Conservation (phyloP, 2,888 invertebrate species). For the Portevinia maculata region DNA sequence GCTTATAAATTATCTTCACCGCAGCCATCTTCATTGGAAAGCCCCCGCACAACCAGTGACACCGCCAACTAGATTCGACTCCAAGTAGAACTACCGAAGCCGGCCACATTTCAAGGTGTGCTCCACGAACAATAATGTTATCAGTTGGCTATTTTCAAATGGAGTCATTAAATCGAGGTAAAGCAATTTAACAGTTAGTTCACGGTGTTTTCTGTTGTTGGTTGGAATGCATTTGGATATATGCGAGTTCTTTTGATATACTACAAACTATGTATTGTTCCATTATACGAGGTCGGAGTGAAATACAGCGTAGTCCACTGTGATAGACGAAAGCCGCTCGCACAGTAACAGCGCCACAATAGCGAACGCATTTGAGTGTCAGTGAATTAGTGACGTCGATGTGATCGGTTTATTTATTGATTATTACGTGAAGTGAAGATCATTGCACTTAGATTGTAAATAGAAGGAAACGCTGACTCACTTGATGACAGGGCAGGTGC, state of each 20-base stretch:
- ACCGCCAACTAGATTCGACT: background rate
- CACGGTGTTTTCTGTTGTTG: slow-evolving; percentile 18
- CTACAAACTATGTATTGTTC: slow-evolving; percentile 31
- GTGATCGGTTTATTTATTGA: slow-evolving; percentile 40
- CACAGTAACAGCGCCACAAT: background rate
- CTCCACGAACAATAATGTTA: slow-evolving; percentile 20
- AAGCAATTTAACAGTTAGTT: slow-evolving; percentile 47
- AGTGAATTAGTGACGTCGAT: slow-evolving; percentile 33
- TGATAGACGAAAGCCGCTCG: slow-evolving; percentile 39
- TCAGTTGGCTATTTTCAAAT: slow-evolving; percentile 44
- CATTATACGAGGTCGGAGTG: slow-evolving; percentile 17
- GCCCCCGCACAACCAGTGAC: background rate
- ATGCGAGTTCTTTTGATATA: background rate
- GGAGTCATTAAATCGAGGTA: slow-evolving; percentile 49
- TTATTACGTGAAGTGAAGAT: slow-evolving; percentile 1
- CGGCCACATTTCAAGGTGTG: slow-evolving; percentile 1
- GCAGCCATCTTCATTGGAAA: slow-evolving; percentile 51
- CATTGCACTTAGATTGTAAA: slow-evolving; percentile 11
- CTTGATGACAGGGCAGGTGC: background rate
- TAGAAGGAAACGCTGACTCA: slow-evolving; percentile 3
- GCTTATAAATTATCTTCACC: slow-evolving; percentile 37
- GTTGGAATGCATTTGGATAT: background rate
- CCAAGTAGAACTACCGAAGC: slow-evolving; percentile 3
- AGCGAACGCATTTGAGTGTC: slow-evolving; percentile 20
- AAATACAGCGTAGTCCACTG: slow-evolving; percentile 14